A percentile compares a stretch with the other conserved stretches of the same genome.
Conservation (phyloP, 2,113 vertebrate genomes). For the Oxyura jamaicensis region DNA sequence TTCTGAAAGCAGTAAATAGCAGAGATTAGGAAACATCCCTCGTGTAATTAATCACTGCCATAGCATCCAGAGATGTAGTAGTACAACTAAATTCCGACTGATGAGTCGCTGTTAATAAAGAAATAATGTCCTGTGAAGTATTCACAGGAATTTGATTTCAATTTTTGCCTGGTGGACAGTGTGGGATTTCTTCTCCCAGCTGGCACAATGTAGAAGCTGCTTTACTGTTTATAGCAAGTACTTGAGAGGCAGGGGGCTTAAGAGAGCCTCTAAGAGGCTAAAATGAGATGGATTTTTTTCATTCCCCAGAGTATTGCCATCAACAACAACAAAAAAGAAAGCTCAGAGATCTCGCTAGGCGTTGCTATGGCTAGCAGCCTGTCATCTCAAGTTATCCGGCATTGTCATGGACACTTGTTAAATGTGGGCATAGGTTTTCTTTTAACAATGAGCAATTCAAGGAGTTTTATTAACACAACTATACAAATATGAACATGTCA, state of each 20-base stretch:
- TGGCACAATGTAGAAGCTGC: background rate
- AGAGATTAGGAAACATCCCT: background rate
- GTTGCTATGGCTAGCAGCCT: background rate
- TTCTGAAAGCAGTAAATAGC: background rate
- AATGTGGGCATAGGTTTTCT: background rate
- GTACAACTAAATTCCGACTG: background rate
- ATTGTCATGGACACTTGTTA: background rate
- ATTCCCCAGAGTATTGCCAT: background rate
- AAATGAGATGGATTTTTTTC: background rate
- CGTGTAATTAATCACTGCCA: background rate
- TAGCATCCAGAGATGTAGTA: background rate
- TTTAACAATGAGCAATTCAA: background rate
- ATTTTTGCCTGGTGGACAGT: background rate
- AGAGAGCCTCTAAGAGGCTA: background rate
- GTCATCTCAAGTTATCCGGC: background rate
- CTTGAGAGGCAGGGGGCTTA: background rate
- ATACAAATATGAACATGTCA: background rate
- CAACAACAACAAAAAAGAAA: background rate
- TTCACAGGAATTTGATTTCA: background rate
- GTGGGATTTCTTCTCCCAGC: background rate
- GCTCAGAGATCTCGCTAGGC: background rate
- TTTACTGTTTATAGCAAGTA: background rate
- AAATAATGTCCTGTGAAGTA: background rate
- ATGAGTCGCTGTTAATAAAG: background rate
- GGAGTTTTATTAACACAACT: background rate